Conservation (phyloP, 2,888 invertebrate species). For the Eustalomyia histrio region DNA sequence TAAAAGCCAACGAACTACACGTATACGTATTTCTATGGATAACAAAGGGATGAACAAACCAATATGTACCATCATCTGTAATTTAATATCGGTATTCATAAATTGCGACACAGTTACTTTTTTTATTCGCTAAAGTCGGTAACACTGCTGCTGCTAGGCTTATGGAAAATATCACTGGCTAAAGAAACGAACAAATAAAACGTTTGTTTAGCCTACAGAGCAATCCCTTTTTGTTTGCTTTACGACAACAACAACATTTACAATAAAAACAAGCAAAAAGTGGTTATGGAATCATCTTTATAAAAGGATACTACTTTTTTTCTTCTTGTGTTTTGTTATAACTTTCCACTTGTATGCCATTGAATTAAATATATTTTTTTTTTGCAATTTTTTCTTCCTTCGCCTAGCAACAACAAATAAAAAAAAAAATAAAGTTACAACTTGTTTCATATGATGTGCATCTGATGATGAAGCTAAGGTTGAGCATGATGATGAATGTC, state of each 20-base stretch:
- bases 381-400: constrained; percentile 17
- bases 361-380: constrained; percentile 47
- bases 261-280: constrained; percentile 31
- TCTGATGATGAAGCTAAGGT: too few species aligned
- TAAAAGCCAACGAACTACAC: too few species aligned
- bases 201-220: constrained; percentile 40
- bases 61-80: too few species aligned
- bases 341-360: constrained; percentile 37
- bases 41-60: too few species aligned
- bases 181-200: constrained; percentile 42
- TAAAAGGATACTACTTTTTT: constrained; percentile 7
- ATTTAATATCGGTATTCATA: too few species aligned
- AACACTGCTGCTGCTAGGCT: constrained; percentile 23
- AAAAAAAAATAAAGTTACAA: background rate
- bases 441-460: too few species aligned
- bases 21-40: too few species aligned
- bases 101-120: background rate
- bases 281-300: constrained; percentile 27
- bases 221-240: constrained; percentile 25
- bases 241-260: constrained; percentile 13
- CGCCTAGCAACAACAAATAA: constrained; percentile 29
- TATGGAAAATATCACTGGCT: constrained; percentile 13
- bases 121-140: background rate
- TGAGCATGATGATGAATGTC: too few species aligned
- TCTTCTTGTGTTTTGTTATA: background rate